Base-by-base conservation (phyloP, 1,140 invertebrate genomes). In the Xylocopa sonorina region DNA sequence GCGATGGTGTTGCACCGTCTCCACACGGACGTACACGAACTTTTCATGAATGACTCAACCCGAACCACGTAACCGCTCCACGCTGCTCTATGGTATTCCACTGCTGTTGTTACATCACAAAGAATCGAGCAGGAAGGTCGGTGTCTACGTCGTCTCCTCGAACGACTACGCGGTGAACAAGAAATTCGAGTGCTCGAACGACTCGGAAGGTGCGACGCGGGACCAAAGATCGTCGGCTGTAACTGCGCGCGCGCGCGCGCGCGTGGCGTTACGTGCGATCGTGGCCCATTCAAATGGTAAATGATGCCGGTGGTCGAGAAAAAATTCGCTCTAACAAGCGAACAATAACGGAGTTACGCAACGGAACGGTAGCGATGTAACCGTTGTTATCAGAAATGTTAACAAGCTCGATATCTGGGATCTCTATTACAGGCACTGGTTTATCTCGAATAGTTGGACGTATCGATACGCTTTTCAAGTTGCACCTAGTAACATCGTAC, bases 311-410 rank as follows among this genome's bases (percentile, higher is more conserved):
- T 9, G 7, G 5, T 18, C 10, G n/a, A 3, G 24, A 34, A 73
- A 60, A 74, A 51, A 32, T 32, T 3, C 12, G 9, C 12, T 16
- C 16, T 4, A 32, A 0, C 64, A 9, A 50, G 32, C 24, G 43
- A 53, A 41, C 51, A 57, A 75, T 55, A 67, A 67, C 34, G 14
- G 67, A 46, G 62, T 75, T 75, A 57, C 63, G 51, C 51, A 67
- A 66, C 27, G 50, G 24, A 21, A 38, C 67, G 43, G 10, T 3
- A 43, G 27, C 60, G 50, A 48, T 67, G 62, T 67, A 67, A 46
- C 73, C 62, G 51, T 34, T 34, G 48, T 76, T 76, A 76, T 76
- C 73, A 43, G 24, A 3, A 58, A 67, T 76, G 73, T 76, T 76
- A 67, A 76, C 58, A 76, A n/a, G 51, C n/a, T 16, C 63, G 63